Evolutionary conservation across 2,797 vertebrate species (phyloP).

Genomic region (Crypturellus tataupa): DNA sequence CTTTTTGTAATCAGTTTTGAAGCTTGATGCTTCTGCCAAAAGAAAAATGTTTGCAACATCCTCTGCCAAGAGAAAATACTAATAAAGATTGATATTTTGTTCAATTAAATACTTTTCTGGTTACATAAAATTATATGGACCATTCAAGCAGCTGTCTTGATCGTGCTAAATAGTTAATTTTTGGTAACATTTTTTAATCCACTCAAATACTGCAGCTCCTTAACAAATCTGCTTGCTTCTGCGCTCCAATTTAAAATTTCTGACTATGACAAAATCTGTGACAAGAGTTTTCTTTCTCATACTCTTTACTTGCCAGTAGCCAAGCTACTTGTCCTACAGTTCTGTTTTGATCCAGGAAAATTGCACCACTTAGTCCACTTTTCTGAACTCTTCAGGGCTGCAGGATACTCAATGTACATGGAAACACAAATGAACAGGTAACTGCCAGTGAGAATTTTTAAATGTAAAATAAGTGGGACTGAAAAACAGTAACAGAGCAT

Average conservation of each 20-base stretch:
- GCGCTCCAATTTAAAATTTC: background rate
- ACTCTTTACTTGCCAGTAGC: background rate
- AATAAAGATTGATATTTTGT: background rate
- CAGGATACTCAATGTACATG: background rate
- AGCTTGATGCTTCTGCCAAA: background rate
- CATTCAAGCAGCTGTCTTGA: background rate
- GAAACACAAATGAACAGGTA: background rate
- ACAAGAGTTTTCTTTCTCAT: background rate
- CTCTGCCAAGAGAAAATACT: slow-evolving; percentile 4
- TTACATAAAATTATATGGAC: background rate
- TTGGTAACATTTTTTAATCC: background rate
- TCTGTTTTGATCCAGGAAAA: background rate
- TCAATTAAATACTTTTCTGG: background rate
- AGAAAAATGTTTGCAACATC: slow-evolving; percentile 3
- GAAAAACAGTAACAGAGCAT: background rate
- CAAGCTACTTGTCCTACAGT: background rate
- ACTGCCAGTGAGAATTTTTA: background rate
- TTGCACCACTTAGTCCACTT: background rate
- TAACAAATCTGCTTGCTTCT: background rate
- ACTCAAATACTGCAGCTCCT: background rate
- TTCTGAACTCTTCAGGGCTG: background rate
- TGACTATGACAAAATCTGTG: background rate
- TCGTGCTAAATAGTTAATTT: background rate
- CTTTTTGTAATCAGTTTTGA: background rate
- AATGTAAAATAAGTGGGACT: background rate